Conservation (phyloP, 1,140 invertebrate species). For the Drosophila obscura region DNA sequence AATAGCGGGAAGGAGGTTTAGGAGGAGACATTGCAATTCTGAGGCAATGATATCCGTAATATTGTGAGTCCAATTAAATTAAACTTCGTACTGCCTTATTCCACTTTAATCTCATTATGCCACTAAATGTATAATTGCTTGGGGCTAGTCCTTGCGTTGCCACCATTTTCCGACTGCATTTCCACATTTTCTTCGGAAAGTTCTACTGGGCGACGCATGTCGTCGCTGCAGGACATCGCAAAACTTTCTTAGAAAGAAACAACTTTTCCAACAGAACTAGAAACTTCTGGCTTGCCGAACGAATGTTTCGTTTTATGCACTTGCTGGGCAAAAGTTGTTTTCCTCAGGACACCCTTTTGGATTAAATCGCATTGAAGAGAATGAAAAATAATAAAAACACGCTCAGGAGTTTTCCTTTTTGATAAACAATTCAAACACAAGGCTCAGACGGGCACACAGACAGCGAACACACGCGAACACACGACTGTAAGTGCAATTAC, state of each 20-base stretch:
- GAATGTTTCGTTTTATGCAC: constrained; percentile 50
- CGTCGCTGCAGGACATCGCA: constrained; percentile 43
- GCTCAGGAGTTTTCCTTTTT: constrained; percentile 37
- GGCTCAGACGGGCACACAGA: constrained; percentile 7
- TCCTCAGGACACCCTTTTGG: neutral
- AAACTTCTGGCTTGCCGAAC: constrained; percentile 25
- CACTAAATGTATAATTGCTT: constrained; percentile 35
- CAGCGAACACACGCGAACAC: constrained; percentile 11
- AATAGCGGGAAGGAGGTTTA: neutral
- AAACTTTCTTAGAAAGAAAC: constrained; percentile 38
- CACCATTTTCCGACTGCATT: constrained; percentile 12
- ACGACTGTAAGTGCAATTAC: constrained; percentile 25
- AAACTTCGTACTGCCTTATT: constrained; percentile 9
- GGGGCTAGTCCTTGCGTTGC: neutral
- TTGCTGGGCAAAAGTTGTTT: constrained; percentile 22
- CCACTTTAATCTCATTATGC: constrained; percentile 36
- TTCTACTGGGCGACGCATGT: constrained; percentile 10
- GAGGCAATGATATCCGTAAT: neutral
- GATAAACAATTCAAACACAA: constrained; percentile 44
- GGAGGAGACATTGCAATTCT: neutral
- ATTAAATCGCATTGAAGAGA: constrained; percentile 28
- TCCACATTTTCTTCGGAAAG: constrained; percentile 25
- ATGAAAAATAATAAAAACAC: constrained; percentile 36
- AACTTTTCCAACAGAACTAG: constrained; percentile 47
- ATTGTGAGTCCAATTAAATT: constrained; percentile 28